A percentile compares a stretch with the other conserved stretches of the same genome.
Conservation (phyloP, 2,113 vertebrate genomes). For the Saimiri boliviensis region DNA sequence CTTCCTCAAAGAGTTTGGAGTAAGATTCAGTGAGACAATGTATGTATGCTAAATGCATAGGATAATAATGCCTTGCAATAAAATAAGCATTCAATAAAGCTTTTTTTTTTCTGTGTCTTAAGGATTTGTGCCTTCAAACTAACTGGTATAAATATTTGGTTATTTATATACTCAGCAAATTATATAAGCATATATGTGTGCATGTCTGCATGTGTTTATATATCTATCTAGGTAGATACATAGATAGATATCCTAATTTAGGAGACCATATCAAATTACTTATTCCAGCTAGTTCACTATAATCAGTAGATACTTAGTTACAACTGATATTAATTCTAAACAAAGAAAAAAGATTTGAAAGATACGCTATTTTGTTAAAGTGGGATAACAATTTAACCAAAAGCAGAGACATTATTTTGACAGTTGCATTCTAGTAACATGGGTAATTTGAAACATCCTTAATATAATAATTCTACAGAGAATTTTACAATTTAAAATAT, state of each 20-base stretch:
- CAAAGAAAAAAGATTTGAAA: not conserved
- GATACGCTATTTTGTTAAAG: not conserved
- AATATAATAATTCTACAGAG: not conserved
- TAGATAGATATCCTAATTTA: not conserved
- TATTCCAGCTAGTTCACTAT: not conserved
- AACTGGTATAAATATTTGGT: not conserved
- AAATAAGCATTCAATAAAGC: not conserved
- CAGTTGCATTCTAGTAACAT: not conserved
- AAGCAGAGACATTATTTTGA: not conserved
- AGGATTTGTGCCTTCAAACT: not conserved
- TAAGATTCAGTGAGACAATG: not conserved
- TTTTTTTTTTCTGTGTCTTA: not conserved
- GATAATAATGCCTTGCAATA: not conserved
- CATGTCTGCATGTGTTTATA: not conserved
- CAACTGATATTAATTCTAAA: constrained; percentile 11
- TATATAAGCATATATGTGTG: not conserved
- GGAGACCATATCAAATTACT: not conserved
- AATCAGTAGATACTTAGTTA: not conserved
- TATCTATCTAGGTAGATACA: not conserved
- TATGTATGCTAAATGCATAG: not conserved
- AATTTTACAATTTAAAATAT: not conserved
- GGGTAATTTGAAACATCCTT: not conserved
- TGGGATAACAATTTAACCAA: not conserved
- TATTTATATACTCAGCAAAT: not conserved
- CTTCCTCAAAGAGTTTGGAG: not conserved